Evolutionary conservation across 2,797 vertebrate genomes (phyloP).

Genomic region (Betta splendens): DNA sequence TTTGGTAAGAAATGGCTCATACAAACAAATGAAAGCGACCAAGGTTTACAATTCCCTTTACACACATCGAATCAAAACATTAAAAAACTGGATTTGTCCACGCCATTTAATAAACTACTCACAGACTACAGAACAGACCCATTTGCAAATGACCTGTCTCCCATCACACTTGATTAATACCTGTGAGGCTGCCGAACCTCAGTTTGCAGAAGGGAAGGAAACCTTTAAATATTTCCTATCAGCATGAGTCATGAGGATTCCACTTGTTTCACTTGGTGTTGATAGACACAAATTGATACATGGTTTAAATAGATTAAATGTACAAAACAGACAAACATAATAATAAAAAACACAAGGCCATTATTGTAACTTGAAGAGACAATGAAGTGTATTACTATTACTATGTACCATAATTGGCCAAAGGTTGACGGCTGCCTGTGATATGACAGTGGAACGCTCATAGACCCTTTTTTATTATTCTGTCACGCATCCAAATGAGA

Average conservation of each 20-base stretch:
- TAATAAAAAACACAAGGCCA: constrained; percentile 40
- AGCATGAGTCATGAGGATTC: constrained; percentile 30
- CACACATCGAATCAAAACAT: constrained; percentile 21
- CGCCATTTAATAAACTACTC: constrained; percentile 17
- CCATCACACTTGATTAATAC: constrained; percentile 8
- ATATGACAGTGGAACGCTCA: constrained; percentile 35
- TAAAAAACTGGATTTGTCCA: constrained; percentile 40
- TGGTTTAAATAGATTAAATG: constrained; percentile 79
- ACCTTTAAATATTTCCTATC: constrained; percentile 59
- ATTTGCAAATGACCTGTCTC: constrained; percentile 44
- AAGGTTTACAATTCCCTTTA: constrained; percentile 62
- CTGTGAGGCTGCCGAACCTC: constrained; percentile 34
- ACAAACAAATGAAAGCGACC: constrained; percentile 33
- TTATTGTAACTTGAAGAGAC: constrained; percentile 58
- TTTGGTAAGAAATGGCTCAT: constrained; percentile 70
- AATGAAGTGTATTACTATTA: constrained; percentile 55
- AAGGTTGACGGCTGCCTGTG: constrained; percentile 41
- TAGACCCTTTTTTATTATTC: neutral
- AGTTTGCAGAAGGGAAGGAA: constrained; percentile 29
- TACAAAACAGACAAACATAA: constrained; percentile 58
- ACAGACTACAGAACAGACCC: constrained; percentile 36
- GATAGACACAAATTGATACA: constrained; percentile 67
- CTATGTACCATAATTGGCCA: constrained; percentile 70
- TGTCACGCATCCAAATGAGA: neutral
- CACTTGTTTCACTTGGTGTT: constrained; percentile 43